Evolutionary conservation across 2,797 vertebrate species (phyloP), one percentile per base, ranked within the genome.

Genomic region (Thalassophryne amazonica): DNA sequence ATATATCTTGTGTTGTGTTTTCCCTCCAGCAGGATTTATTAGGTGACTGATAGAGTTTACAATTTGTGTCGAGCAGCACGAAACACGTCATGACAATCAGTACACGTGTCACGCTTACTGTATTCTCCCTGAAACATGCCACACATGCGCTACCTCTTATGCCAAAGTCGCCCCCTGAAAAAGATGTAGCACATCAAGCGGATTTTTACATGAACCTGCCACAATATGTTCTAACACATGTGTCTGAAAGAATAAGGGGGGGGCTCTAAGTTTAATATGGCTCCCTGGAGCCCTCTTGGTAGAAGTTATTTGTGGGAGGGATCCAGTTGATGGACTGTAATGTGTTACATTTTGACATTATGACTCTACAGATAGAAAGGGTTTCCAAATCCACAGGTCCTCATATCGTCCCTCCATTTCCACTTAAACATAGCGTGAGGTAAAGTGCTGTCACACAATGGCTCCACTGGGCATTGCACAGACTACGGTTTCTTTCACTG

Each of bases 11-110:
- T 76, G 72, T 78, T 75, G 56, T 77, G 69, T 84, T 86, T 88
- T 87, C 69, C 69, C 69, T 81, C 63, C 58, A 60, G 54, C 50
- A 23, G 58, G 83, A 88, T 89, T 91, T 89, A 91, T 86, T 77
- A 76, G 81, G 86, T 89, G 88, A 76, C 70, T 65, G 80, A 86
- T 79, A 49, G 66, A 82, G 73, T 89, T 89, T 86, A 88, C 80
- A 78, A 83, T 73, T 85, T 86, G 80, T 76, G 53, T 37, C 37
- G 73, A 78, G 52, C 63, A 31, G 68, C 73, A 64, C 23, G 48
- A 74, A 82, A 77, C 70, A 70, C 71, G 71, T 81, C 81, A 84
- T 60, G 81, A 85, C 85, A 61, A 59, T 75, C 58, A 24, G 5
- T 50, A 51, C 74, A 64, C 42, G 70, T 77, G 72, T 76, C 63